Conservation (phyloP, 23 tunicate species). For the Styela clava region DNA sequence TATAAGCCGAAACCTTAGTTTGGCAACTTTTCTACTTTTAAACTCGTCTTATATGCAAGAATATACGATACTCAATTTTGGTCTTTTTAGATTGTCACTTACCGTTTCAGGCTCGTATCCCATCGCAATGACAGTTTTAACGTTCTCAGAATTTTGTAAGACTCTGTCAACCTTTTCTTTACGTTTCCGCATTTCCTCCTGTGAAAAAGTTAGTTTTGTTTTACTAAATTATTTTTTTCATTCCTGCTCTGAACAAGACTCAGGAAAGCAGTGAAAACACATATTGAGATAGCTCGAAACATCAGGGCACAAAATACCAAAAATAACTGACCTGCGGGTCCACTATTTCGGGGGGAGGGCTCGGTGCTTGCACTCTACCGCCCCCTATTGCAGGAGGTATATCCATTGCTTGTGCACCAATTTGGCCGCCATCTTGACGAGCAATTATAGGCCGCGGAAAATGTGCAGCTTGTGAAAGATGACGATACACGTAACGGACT, state of each 20-base stretch:
- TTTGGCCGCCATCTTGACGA: slow-evolving; percentile 16
- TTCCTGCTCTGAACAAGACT: too few relatives aligned
- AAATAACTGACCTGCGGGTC: slow-evolving; percentile 83
- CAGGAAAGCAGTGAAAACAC: too few relatives aligned
- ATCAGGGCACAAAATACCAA: too few relatives aligned
- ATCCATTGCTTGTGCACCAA: neutral
- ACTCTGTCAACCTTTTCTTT: slow-evolving; percentile 13
- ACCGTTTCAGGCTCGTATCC: neutral
- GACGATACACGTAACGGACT: slow-evolving; percentile 17
- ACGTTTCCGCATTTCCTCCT: slow-evolving; percentile 19
- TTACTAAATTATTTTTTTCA: too few relatives aligned
- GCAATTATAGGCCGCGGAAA: slow-evolving; percentile 26
- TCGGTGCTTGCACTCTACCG: slow-evolving; percentile 14
- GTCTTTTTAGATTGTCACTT: too few relatives aligned
- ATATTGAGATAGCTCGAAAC: too few relatives aligned
- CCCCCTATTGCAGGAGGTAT: slow-evolving; percentile 2
- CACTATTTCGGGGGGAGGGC: slow-evolving; percentile 76
- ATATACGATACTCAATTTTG: too few relatives aligned
- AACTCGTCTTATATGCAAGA: too few relatives aligned
- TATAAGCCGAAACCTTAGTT: too few relatives aligned
- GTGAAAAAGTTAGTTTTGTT: too few relatives aligned
- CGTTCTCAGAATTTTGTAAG: neutral
- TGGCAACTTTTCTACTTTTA: too few relatives aligned
- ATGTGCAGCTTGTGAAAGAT: slow-evolving; percentile 9
- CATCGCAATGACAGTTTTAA: slow-evolving; percentile 9